phyloP scores from a whole-genome alignment of 2,888 invertebrate species.

The Acanthosepion esculentum region DNA sequence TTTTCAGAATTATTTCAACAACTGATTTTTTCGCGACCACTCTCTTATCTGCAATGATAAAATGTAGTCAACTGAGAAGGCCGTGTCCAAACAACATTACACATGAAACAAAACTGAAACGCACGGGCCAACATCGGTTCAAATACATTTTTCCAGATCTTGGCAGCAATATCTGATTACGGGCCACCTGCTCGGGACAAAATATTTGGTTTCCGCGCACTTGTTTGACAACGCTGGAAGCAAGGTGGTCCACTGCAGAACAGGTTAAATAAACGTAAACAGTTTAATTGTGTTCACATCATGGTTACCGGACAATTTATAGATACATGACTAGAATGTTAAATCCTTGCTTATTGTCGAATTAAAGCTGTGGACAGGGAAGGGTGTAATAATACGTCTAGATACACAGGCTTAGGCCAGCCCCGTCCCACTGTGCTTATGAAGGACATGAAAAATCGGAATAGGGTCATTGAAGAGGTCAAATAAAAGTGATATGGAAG shows the following conservation, averaged over 20 bases:
- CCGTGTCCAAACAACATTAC: not conserved
- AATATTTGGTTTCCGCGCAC: slow-evolving; percentile 23
- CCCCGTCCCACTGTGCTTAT: not conserved
- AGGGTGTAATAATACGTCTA: not conserved
- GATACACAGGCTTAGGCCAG: not conserved
- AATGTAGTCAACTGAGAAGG: not conserved
- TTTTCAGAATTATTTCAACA: not conserved
- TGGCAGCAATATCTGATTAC: slow-evolving; percentile 33
- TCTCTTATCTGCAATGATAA: not conserved
- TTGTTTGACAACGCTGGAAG: slow-evolving; percentile 33
- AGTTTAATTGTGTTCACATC: not conserved
- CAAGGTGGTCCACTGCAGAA: not conserved
- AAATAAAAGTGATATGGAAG: not conserved
- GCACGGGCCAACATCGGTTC: not conserved
- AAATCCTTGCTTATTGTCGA: slow-evolving; percentile 33
- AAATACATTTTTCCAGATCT: slow-evolving; percentile 33
- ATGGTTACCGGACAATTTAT: slow-evolving; percentile 21
- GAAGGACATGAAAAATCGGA: slow-evolving; percentile 22
- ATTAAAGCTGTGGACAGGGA: not conserved
- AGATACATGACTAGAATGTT: slow-evolving; percentile 33
- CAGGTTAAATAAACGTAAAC: slow-evolving; percentile 33
- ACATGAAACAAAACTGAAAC: not conserved
- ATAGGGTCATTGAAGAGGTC: slow-evolving; percentile 22
- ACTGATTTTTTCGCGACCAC: not conserved
- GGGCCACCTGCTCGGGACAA: not conserved